phyloP scores from a whole-genome alignment of 2,113 vertebrate genomes.

The Hystrix cristata region DNA sequence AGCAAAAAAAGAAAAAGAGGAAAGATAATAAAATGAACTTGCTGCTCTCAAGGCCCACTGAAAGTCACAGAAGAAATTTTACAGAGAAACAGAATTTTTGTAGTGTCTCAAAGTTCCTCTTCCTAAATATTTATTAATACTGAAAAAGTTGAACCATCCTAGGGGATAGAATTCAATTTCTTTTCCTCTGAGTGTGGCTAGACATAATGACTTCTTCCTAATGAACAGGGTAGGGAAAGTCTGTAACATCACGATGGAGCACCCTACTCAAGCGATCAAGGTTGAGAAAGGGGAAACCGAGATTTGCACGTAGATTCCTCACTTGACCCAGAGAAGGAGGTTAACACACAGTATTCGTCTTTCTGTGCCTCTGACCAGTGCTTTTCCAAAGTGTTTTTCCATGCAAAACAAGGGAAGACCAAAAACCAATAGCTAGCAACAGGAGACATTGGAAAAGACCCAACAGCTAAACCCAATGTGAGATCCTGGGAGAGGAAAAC shows the following conservation, averaged over 20 bases:
- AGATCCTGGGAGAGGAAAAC: not conserved
- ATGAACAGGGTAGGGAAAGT: not conserved
- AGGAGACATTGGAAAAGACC: not conserved
- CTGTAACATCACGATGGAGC: not conserved
- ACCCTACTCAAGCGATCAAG: not conserved
- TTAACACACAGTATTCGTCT: not conserved
- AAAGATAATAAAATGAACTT: not conserved
- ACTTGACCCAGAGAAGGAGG: not conserved
- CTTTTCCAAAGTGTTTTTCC: not conserved
- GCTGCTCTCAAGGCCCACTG: not conserved
- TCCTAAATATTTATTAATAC: not conserved
- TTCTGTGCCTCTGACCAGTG: not conserved
- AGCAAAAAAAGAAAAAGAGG: not conserved
- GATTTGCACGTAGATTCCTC: not conserved
- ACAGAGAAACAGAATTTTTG: not conserved
- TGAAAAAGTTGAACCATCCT: not conserved
- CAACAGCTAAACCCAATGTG: not conserved
- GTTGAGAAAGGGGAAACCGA: not conserved
- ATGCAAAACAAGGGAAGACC: not conserved
- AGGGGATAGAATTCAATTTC: not conserved
- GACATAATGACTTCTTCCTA: not conserved
- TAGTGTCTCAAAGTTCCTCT: not conserved
- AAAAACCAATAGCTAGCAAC: not conserved
- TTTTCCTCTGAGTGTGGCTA: not conserved
- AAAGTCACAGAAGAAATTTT: not conserved